Base-by-base conservation (phyloP, 2,888 invertebrate species). In the Melanostoma mellinum region DNA sequence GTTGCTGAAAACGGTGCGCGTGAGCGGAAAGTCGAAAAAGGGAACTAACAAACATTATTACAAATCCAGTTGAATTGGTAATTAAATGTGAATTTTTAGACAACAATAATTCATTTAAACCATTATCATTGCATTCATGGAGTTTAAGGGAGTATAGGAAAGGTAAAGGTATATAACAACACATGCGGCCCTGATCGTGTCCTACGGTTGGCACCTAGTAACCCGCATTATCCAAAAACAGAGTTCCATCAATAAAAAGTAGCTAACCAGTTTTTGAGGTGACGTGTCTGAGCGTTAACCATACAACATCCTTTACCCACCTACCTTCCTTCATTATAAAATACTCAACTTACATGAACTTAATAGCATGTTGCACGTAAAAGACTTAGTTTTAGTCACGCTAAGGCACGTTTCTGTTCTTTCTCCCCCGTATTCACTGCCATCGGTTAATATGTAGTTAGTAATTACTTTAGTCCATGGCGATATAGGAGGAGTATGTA, bases 311-410 rank as follows among this genome's bases (percentile, higher is more conserved):
- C 20, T 20, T 20, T 20, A 20, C 10, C n/a, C 6, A n/a, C 6
- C 10, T 9, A 33, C 33, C n/a, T 35, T 35, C 4, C 5, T 56
- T 8, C 20, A 38, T 38, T 6, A 10, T 4, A 30, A 10, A 46
- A 20, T 42, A 5, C 6, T 44, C 46, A 52, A 20, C 20, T 20
- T 68, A 38, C 68, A 38, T 36, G 52, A 20, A 32, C 36, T 42
- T 38, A n/a, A 71, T 65, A n/a, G 56, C 53, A 72, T 72, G 67
- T 36, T 67, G 30, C 58, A 75, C 71, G 71, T 67, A 53, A 50
- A 67, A 73, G 60, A 79, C 67, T 61, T 69, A 20, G 56, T 56
- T 61, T 76, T 46, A 81, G 81, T 81, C 81, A 81, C 77, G 81
- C 72, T 42, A 67, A 55, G 61, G 46, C 55, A 42, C 40, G 44